These are phyloP conservation scores for Neolamprologus longior DNA, from an alignment of 2,113 vertebrate genomes.

Conservation along the genomic window DNA sequence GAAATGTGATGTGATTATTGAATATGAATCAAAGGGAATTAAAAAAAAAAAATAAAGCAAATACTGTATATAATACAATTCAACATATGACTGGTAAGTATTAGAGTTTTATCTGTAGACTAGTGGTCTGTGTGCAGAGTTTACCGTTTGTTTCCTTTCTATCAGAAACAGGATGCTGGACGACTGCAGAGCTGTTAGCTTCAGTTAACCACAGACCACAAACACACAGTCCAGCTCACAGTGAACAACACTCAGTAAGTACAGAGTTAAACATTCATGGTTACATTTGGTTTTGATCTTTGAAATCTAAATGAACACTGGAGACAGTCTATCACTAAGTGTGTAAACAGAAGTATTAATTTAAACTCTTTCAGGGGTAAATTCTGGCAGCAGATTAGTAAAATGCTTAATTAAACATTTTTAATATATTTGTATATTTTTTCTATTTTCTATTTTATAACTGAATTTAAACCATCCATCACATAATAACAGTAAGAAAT, in stretches of 20 bases:
- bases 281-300: not conserved
- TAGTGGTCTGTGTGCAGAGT: not conserved
- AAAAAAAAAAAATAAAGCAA: too few relatives aligned
- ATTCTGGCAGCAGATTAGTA: not conserved
- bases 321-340: not conserved
- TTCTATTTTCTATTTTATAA: not conserved
- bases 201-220: not conserved
- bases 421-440: not conserved
- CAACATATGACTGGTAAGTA: too few relatives aligned
- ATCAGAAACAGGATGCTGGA: not conserved
- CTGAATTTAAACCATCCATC: not conserved
- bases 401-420: not conserved
- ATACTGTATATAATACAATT: too few relatives aligned
- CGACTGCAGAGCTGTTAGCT: not conserved
- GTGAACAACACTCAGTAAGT: not conserved
- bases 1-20: too few relatives aligned
- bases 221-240: not conserved
- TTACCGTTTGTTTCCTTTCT: not conserved
- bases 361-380: not conserved
- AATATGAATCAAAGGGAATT: too few relatives aligned
- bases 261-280: accelerated
- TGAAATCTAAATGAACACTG: not conserved
- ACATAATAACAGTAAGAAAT: not conserved
- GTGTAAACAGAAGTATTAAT: not conserved
- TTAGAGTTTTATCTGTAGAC: not conserved